Base-by-base conservation (phyloP, 2,888 invertebrate genomes). In the Polia nebulosa region DNA sequence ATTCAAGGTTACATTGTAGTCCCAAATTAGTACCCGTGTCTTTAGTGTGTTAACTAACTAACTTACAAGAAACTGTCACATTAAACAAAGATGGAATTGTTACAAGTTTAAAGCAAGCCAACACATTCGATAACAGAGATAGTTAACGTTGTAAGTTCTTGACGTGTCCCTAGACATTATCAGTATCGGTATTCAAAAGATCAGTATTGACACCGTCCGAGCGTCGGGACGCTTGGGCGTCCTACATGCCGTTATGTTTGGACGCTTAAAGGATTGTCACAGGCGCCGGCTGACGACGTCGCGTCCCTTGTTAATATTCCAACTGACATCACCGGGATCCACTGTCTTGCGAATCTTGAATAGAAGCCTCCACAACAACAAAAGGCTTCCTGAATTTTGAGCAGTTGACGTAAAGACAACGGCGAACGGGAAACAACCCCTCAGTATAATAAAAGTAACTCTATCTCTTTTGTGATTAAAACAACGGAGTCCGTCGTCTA, bases 271-370 rank as follows among this genome's bases (percentile, higher is more conserved):
- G 90, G 91, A 91, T 92, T 89, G 91, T 87, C 88, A 84, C 72
- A 84, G 85, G 82, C 83, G 78, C 75, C 82, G 85, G 84, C 83
- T 86, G 85, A 83, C 86, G 85, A 83, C 87, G 87, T 82, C 85
- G 85, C 85, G 90, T 87, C 91, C 91, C 93, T 93, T 90, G 92
- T 93, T 92, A 92, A 91, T 93, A 93, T 92, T 93, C 92, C 86
- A 87, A 87, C 88, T 91, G 92, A 90, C 91, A 88, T 88, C 91
- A 89, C 90, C 73, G 85, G 88, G 86, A 91, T 88, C 88, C 85
- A 87, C 88, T 91, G 90, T 91, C 91, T 92, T 87, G 88, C 85
- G 90, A 91, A 92, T 91, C 90, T 90, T 91, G 92, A 93, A 92
- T 90, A 92, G 91, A 90, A 88, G 87, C 87, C 87, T 85, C 85